These are phyloP conservation scores for Dendroctonus ponderosae DNA, from an alignment of 1,140 invertebrate genomes.

Conservation along the genomic window DNA sequence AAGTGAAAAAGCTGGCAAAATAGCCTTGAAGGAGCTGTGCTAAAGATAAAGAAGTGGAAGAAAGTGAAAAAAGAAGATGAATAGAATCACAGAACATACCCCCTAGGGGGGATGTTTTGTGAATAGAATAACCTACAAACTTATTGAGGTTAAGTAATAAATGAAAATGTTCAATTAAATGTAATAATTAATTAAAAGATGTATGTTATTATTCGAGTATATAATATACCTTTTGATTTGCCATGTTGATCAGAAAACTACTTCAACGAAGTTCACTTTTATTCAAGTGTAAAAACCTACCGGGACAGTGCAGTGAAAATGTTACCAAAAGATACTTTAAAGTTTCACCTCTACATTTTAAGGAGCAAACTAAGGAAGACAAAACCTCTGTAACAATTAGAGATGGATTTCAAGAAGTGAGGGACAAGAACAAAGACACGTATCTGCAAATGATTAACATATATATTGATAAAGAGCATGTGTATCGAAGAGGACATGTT, in stretches of 20 bases:
- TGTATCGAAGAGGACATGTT: conserved; percentile 74
- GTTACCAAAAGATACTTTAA: conserved; percentile 19
- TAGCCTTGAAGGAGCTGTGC: too few relatives aligned
- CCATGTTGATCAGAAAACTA: conserved; percentile 26
- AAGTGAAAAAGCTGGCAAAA: too few relatives aligned
- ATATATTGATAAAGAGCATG: conserved; percentile 61
- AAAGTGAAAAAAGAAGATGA: too few relatives aligned
- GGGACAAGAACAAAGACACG: conserved; percentile 69
- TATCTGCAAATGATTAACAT: conserved; percentile 74
- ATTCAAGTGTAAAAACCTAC: conserved; percentile 15
- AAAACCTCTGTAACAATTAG: conserved; percentile 15
- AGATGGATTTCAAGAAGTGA: conserved; percentile 54
- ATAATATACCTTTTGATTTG: too few relatives aligned
- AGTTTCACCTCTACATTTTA: conserved; percentile 13
- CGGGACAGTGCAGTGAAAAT: not conserved
- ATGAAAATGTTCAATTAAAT: too few relatives aligned
- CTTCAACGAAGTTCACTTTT: conserved; percentile 10
- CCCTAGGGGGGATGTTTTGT: too few relatives aligned
- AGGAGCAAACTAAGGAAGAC: conserved; percentile 9
- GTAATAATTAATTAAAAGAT: too few relatives aligned
- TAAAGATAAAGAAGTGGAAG: too few relatives aligned
- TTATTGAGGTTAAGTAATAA: too few relatives aligned
- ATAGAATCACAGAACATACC: too few relatives aligned
- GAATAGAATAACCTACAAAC: too few relatives aligned
- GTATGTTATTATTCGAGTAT: too few relatives aligned